Base-by-base conservation (phyloP, 2,113 vertebrate genomes). In the Tauraco erythrolophus region DNA sequence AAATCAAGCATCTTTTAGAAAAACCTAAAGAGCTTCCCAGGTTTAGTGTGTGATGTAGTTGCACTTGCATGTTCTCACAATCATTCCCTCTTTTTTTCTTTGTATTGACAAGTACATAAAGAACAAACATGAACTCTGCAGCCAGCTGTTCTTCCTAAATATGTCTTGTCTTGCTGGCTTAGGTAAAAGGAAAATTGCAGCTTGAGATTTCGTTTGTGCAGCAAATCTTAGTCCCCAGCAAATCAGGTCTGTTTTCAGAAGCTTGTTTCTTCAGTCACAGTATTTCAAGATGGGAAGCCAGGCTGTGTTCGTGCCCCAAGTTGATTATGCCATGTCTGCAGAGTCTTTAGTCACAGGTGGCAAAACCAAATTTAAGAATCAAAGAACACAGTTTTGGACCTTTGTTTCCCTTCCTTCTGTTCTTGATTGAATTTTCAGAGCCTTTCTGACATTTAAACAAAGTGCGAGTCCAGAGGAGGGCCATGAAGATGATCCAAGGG, bases 61-160 rank as follows among this genome's bases (percentile, higher is more conserved):
- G 39, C 27, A 76, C 25, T 83, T 30, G 16, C 24, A 48, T 2
- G 0, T 19, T 92, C 24, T 85, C 19, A 82, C 57, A 77, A 31
- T 74, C 58, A 43, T 61, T 93, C 28, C 33, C 9, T 85, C 39
- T 88, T 61, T 94, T 94, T 93, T 90, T 46, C 70, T 69, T 83
- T 92, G 33, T 88, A 75, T 80, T 94, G 74, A 86, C 54, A 68
- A 66, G 37, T 48, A 75, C n/a, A 54, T 24, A 76, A 94, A 96
- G 45, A 72, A 30, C 45, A 87, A 91, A 96, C 95, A 77, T 43
- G 5, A 93, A 88, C 23, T 74, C 41, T 87, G 46, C 66, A 92
- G 60, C 51, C 61, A 92, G 72, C 19, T 93, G 46, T 86, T 96
- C 54, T 94, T 87, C 68, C 61, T 86, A 86, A 86, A 81, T 37